phyloP scores from a whole-genome alignment of 2,888 invertebrate species.

The Macaria liturata region DNA sequence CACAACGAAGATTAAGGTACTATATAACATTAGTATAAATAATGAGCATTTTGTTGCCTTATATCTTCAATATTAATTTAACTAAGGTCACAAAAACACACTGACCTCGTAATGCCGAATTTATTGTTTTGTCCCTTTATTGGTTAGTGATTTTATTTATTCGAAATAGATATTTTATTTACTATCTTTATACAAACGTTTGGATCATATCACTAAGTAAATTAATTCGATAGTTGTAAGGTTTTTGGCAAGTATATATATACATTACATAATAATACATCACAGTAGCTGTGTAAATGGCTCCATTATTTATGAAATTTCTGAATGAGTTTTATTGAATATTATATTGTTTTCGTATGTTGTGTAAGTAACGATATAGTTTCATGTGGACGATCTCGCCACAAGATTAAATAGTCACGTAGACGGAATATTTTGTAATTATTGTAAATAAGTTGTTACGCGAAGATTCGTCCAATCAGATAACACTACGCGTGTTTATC shows the following conservation, averaged over 20 bases:
- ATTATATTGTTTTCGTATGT: constrained; percentile 15
- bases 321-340: not conserved
- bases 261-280: constrained; percentile 9
- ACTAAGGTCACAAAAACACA: constrained; percentile 34
- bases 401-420: constrained; percentile 42
- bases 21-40: constrained; percentile 13
- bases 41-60: constrained; percentile 24
- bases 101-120: constrained; percentile 63
- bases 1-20: constrained; percentile 27
- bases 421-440: constrained; percentile 61
- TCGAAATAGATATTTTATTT: constrained; percentile 36
- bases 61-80: constrained; percentile 18
- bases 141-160: constrained; percentile 54
- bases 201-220: constrained; percentile 27
- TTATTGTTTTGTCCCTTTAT: constrained; percentile 41
- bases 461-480: constrained; percentile 64
- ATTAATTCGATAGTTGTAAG: constrained; percentile 20
- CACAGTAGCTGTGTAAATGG: constrained; percentile 20
- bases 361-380: constrained; percentile 7
- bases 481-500: constrained; percentile 46
- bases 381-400: constrained; percentile 21
- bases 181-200: constrained; percentile 21
- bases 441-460: constrained; percentile 75
- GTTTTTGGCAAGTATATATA: constrained; percentile 18
- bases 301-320: constrained; percentile 3